Evolutionary conservation across 2,113 vertebrate genomes (phyloP), one percentile per base, ranked within the genome.

Genomic region (Brachyhypopomus gauderio): DNA sequence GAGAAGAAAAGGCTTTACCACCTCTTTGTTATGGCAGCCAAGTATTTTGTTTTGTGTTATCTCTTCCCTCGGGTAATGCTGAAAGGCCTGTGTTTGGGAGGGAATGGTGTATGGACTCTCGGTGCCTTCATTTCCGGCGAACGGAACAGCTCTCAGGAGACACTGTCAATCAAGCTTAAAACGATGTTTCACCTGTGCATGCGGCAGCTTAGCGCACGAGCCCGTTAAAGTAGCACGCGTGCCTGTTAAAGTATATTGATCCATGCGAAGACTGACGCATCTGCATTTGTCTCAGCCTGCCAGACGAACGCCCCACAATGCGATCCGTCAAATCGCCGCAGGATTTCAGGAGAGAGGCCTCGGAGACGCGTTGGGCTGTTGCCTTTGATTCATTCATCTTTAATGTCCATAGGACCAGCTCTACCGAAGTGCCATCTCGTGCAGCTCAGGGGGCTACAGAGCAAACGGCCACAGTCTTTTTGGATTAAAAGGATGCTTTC

Each of bases 21-120:
- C 38, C 16, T 75, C 73, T 84, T 84, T 80, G 72, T 84, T 76
- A 84, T 12, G n/a, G 77, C 60, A 70, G 71, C 73, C 73, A 75
- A 62, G 77, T 83, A 79, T 84, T 84, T 84, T 84, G 82, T 84
- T 80, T 84, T 69, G 63, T 80, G 83, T 80, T 84, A 80, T 80
- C 83, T 80, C 64, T 72, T 75, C 83, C 73, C 78, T 23, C 63
- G 58, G 73, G 78, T 58, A n/a, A 9, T 64, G 80, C 56, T 71
- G 56, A 82, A 75, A 82, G 74, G 74, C 48, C 69, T 17, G 7
- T 75, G 25, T 8, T 36, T 41, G 64, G 66, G 60, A 59, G 22
- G 48, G 38, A 77, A 38, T 7, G 12, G 30, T 12, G 56, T 3
- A 6, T 52, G 66, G 25, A 38, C 25, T 72, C 56, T 55, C 19